A percentile compares a stretch with the other conserved stretches of the same genome.
phyloP scores from a whole-genome alignment of 2,113 vertebrate genomes.

The Echinops telfairi region DNA sequence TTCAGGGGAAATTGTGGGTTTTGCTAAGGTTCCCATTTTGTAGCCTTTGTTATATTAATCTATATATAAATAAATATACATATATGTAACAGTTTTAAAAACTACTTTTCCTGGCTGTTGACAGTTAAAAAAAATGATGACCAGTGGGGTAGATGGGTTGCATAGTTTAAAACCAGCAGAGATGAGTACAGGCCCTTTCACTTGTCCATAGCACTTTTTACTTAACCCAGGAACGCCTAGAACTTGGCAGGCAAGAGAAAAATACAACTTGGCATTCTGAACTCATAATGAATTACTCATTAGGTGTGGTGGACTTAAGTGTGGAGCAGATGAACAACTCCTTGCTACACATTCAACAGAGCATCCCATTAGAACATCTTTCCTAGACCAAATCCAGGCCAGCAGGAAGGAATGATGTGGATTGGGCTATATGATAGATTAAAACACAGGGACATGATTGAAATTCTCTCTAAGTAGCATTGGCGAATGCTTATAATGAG shows the following conservation, averaged over 20 bases:
- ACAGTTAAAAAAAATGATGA: too few relatives aligned
- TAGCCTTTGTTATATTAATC: too few relatives aligned
- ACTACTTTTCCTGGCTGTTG: too few relatives aligned
- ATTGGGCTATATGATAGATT: too few relatives aligned
- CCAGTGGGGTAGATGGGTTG: too few relatives aligned
- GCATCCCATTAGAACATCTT: neutral
- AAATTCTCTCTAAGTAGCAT: conserved; percentile 41
- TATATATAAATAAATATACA: too few relatives aligned
- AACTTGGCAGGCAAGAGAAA: neutral
- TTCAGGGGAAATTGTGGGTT: too few relatives aligned
- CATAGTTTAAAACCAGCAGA: too few relatives aligned
- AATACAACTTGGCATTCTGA: neutral
- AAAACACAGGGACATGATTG: neutral
- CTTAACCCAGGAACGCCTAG: neutral
- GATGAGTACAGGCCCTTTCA: too few relatives aligned
- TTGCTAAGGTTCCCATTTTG: too few relatives aligned
- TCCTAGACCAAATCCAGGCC: neutral
- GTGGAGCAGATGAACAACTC: neutral
- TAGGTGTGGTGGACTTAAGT: neutral
- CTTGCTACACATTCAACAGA: neutral
- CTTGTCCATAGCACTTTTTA: neutral
- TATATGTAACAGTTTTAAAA: too few relatives aligned
- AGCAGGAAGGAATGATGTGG: neutral
- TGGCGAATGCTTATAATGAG: conserved; percentile 19
- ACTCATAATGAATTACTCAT: neutral